Base-by-base conservation (phyloP, 2,888 invertebrate species). In the Dione juno region DNA sequence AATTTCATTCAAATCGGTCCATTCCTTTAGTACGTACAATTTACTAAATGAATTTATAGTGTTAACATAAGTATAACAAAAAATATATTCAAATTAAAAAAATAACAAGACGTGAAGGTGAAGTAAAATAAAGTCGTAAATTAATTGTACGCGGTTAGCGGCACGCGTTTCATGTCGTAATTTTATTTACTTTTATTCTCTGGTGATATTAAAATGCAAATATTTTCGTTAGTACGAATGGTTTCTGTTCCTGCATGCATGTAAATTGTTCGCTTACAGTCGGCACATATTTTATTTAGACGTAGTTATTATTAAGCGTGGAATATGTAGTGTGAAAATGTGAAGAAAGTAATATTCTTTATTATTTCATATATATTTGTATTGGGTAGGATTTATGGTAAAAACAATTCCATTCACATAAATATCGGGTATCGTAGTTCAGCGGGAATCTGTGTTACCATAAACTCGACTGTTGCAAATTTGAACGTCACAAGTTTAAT, bases 181-280 rank as follows among this genome's bases (percentile, higher is more conserved):
- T 71, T 71, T 75, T 74, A 68, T 71, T 71, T 68, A 57, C 69
- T 68, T 67, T 67, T 68, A 72, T 71, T 66, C 69, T 63, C 72
- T 66, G 64, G 65, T 64, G 67, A 50, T 65, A 74, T 74, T 67
- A 70, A 72, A 72, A 72, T 72, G 72, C 70, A 72, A 72, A 72
- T 72, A 72, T 69, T 69, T 69, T 63, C 50, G 61, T 66, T 35
- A 67, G 45, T 54, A 61, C 45, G 37, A 69, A 45, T 69, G 35
- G 61, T 48, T 66, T 54, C 52, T 67, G 67, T 67, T 69, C 58
- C 66, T 35, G 21, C 58, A 48, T 35, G 61, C 54, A 67, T 67
- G 61, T 54, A 43, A 68, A 63, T 53, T 63, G 41, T 63, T 53
- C 53, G 21, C 45, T 63, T 52, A 53, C 48, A 37, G 64, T 40